Evolutionary conservation across 2,888 invertebrate species (phyloP).

Genomic region (Stegophylla sp.): DNA sequence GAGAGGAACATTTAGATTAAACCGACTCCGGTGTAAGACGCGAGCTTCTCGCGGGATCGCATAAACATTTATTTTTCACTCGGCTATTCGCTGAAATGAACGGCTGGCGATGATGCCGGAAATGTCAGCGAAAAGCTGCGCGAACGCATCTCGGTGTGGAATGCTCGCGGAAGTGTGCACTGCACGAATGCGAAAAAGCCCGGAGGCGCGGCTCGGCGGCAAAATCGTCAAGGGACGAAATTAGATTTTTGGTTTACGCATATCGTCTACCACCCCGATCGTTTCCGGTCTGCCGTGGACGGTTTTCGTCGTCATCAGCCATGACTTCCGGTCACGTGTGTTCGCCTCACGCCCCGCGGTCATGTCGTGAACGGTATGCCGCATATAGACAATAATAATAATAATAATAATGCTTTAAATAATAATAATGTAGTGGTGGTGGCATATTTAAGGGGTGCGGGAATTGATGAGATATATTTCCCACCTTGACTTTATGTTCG

Average conservation of each 20-base stretch:
- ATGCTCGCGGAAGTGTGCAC: background rate
- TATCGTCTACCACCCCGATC: background rate
- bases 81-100: background rate
- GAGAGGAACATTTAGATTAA: background rate
- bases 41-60: background rate
- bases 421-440: background rate
- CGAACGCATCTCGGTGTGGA: background rate
- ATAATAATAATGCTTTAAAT: background rate
- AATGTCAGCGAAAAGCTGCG: too few species aligned
- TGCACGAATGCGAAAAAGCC: background rate
- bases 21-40: background rate
- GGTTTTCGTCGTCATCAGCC: constrained; percentile 15
- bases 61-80: too few species aligned
- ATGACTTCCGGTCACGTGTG: constrained; percentile 24
- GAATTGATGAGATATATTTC: too few species aligned
- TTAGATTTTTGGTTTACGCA: constrained; percentile 19
- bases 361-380: background rate
- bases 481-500: too few species aligned
- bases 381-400: background rate
- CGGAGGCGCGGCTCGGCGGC: too few species aligned
- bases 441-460: too few species aligned
- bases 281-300: constrained; percentile 22
- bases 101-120: background rate
- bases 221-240: background rate
- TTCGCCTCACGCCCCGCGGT: background rate